Evolutionary conservation across 2,888 invertebrate genomes (phyloP).

Genomic region (Plagiodera versicolora): DNA sequence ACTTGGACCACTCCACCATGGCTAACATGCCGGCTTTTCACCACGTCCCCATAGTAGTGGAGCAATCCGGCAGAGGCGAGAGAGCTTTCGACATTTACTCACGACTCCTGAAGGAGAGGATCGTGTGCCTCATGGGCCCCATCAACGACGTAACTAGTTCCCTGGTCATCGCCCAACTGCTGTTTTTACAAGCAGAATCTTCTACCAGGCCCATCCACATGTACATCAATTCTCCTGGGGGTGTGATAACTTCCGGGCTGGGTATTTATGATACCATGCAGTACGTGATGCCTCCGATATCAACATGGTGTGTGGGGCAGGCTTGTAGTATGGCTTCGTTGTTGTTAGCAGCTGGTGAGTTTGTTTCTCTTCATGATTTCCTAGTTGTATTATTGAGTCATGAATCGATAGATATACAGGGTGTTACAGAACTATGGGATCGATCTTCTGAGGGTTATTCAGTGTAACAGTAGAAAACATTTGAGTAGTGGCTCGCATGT

Average conservation of each 20-base stretch:
- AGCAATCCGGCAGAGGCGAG: constrained; percentile 94
- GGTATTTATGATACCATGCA: constrained; percentile 99
- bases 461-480: too few species aligned
- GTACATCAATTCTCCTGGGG: constrained; percentile 93
- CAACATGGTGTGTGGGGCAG: constrained; percentile 94
- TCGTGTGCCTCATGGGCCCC: constrained; percentile 96
- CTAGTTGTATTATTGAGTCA: too few species aligned
- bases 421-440: too few species aligned
- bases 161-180: constrained; percentile 88
- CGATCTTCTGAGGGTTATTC: too few species aligned
- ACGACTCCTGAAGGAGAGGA: constrained; percentile 52
- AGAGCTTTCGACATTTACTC: constrained; percentile 97
- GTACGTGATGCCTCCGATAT: constrained; percentile 91
- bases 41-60: constrained; percentile 90
- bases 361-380: not conserved
- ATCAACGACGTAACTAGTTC: constrained; percentile 90
- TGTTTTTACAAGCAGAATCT: constrained; percentile 90
- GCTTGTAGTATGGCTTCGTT: constrained; percentile 97
- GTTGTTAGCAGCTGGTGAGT: constrained; percentile 78
- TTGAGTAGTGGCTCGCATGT: too few species aligned
- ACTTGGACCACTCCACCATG: constrained; percentile 19
- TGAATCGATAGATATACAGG: not conserved
- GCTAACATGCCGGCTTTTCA: constrained; percentile 38
- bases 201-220: constrained; percentile 94
- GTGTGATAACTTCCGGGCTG: constrained; percentile 91